Percentiles rank a stretch among this genome's conserved stretches.
Conservation (phyloP, 2,888 invertebrate species). For the Bugula neritina region DNA sequence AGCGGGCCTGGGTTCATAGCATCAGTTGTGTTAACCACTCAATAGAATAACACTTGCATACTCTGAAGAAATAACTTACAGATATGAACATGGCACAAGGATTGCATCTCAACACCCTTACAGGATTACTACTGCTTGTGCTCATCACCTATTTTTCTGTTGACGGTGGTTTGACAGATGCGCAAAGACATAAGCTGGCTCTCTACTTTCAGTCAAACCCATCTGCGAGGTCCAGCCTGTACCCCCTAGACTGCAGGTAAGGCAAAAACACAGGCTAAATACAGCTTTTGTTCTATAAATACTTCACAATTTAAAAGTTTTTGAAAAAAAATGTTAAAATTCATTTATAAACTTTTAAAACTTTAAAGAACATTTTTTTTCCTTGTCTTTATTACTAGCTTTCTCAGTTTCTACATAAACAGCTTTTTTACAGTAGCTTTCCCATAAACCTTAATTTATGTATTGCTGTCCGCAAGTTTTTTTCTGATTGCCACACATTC, state of each 20-base stretch:
- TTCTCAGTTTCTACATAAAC: no score
- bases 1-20: no score
- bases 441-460: no score
- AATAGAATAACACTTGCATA: no score
- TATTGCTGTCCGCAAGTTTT: no score
- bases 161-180: not conserved
- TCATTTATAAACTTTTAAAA: no score
- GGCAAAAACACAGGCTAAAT: not conserved
- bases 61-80: no score
- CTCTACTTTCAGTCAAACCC: not conserved
- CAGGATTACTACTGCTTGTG: not conserved
- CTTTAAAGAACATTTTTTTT: no score
- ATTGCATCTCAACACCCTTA: not conserved
- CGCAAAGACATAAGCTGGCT: not conserved
- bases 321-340: not conserved
- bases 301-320: not conserved
- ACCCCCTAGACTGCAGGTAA: constrained; percentile 21
- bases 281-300: not conserved
- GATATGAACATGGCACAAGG: not conserved
- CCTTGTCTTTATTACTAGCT: no score
- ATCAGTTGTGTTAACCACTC: no score
- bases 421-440: no score
- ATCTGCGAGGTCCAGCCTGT: not conserved
- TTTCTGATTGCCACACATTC: no score
- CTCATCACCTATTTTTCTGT: not conserved